Evolutionary conservation across 2,888 invertebrate species (phyloP).

Genomic region (Napeogenes inachia): DNA sequence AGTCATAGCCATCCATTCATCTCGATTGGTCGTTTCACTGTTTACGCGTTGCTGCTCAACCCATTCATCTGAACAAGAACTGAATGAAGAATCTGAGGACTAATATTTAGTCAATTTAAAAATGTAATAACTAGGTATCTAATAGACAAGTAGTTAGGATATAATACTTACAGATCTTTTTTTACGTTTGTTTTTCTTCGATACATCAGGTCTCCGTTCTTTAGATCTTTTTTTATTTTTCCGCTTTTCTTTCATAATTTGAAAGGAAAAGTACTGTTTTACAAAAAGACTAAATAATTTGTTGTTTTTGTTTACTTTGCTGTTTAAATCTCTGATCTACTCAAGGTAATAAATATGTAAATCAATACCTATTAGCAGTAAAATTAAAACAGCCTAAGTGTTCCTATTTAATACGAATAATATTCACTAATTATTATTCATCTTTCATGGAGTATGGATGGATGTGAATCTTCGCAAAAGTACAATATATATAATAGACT

Average conservation of each 20-base stretch:
- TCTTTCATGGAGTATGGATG: too few species aligned
- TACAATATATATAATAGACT: too few species aligned
- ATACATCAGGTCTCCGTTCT: slow-evolving; percentile 45
- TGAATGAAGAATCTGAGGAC: slow-evolving; percentile 51
- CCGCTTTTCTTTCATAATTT: slow-evolving; percentile 56
- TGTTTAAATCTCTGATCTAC: too few species aligned
- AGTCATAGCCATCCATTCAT: slow-evolving; percentile 89
- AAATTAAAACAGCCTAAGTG: too few species aligned
- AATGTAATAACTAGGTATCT: neutral
- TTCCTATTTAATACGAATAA: too few species aligned
- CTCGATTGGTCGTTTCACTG: slow-evolving; percentile 62
- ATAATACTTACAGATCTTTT: slow-evolving; percentile 43
- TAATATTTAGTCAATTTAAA: slow-evolving; percentile 29
- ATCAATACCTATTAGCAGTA: too few species aligned
- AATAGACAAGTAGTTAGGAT: neutral
- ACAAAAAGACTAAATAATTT: too few species aligned
- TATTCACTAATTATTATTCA: too few species aligned
- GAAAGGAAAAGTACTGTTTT: too few species aligned
- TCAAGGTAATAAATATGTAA: too few species aligned
- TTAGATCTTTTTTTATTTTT: slow-evolving; percentile 52
- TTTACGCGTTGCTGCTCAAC: slow-evolving; percentile 69
- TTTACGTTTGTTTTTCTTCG: slow-evolving; percentile 39
- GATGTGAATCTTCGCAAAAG: too few species aligned
- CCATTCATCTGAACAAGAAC: slow-evolving; percentile 76
- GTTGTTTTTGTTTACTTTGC: too few species aligned